Evolutionary conservation across 2,797 vertebrate genomes (phyloP), one percentile per base, ranked within the genome.

Genomic region (Coregonus suidteri): DNA sequence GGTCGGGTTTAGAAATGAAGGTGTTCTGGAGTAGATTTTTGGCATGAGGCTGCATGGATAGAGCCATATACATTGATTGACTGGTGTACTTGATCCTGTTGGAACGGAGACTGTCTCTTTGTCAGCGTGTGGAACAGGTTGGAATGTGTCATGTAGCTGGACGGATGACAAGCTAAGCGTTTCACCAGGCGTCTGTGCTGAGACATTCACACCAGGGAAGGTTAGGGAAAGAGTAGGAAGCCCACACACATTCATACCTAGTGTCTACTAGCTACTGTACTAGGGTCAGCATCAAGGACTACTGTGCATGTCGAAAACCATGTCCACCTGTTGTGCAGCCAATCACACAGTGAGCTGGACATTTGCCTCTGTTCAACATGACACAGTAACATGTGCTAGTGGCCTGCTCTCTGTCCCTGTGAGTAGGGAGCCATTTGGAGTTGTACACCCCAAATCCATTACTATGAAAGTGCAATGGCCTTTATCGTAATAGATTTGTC

Each of bases 401-500:
- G 25, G 13, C 25, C 11, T 52, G 2, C 25, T 4, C 11, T 16
- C 47, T 53, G 20, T 20, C 47, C 70, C 65, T 34, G 65, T 72
- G 75, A 81, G 52, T 51, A 75, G 65, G 62, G 73, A 34, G 35
- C 52, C 53, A 68, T 70, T 73, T 68, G 66, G 7, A 20, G 78
- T 54, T 73, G 62, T 73, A 82, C 81, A 80, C 71, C 71, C 62
- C 76, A 80, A 85, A 82, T 81, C 80, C 83, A 84, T 84, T 84
- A 85, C 76, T 75, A 71, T 62, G 64, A 74, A 69, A 25, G 69
- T 79, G 77, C 75, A 74, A 30, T 81, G 81, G 82, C 81, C 79
- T 85, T 81, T 77, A 74, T 75, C 72, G 75, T 73, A 81, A 85
- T 83, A 79, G 81, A 79, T 85, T 81, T 81, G 79, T 81, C 83